Percentiles rank a stretch among this genome's conserved stretches.
These are phyloP conservation scores for Tretioscincus oriximinensis DNA, from an alignment of 2,113 vertebrate species.

Conservation along the genomic window DNA sequence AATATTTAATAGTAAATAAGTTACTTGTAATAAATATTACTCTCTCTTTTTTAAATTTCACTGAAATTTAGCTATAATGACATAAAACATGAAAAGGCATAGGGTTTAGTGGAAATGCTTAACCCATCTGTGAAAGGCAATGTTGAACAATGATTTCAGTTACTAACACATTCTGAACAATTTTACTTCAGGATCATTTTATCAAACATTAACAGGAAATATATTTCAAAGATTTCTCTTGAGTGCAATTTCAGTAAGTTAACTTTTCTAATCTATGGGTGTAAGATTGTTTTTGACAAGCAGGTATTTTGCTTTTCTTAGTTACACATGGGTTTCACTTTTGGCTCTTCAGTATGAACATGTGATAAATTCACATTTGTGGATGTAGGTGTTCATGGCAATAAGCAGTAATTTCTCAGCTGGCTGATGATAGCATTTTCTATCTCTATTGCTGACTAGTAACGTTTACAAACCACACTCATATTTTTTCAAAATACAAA, in stretches of 20 bases:
- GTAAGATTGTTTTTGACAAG: neutral
- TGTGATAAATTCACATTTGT: neutral
- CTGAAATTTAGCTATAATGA: slow-evolving; percentile 2
- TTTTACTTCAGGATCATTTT: neutral
- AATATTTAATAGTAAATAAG: slow-evolving; percentile 19
- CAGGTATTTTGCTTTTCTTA: neutral
- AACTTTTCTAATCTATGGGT: neutral
- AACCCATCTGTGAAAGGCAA: neutral
- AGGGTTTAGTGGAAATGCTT: neutral
- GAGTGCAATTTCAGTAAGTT: neutral
- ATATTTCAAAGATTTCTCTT: neutral
- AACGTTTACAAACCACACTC: neutral
- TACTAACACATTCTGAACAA: neutral
- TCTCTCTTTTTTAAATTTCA: neutral
- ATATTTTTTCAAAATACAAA: neutral
- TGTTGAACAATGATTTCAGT: neutral
- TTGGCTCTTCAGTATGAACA: neutral
- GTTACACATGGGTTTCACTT: neutral
- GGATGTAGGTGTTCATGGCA: neutral
- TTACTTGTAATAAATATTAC: slow-evolving; percentile 4
- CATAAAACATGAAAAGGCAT: neutral
- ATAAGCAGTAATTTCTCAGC: neutral
- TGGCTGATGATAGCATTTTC: neutral
- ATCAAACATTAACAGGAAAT: neutral
- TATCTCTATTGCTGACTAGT: neutral